These are phyloP conservation scores for Leptodactylus fuscus DNA, from an alignment of 2,113 vertebrate genomes.

Conservation along the genomic window DNA sequence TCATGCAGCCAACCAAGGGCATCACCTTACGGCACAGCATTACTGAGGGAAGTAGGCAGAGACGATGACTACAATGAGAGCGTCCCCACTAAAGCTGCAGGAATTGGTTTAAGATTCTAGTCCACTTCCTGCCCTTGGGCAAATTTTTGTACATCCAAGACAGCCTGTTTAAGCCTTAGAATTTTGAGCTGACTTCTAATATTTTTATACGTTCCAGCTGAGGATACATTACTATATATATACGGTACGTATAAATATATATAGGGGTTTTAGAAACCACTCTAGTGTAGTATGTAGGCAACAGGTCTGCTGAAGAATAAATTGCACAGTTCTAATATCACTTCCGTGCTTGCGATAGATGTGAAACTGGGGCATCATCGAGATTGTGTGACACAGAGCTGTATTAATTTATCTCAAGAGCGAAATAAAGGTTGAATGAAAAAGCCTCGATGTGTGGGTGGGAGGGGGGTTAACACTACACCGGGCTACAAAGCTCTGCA, in stretches of 20 bases:
- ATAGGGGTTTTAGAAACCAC: not conserved
- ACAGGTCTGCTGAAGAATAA: not conserved
- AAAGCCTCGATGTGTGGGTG: constrained; percentile 45
- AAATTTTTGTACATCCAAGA: no score
- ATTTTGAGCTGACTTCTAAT: not conserved
- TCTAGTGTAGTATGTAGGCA: not conserved
- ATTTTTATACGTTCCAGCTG: not conserved
- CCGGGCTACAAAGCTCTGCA: constrained; percentile 21
- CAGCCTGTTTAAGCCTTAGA: not conserved
- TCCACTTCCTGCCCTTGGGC: no score
- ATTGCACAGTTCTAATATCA: not conserved
- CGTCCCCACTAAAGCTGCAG: no score
- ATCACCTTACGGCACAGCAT: no score
- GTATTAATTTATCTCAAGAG: constrained; percentile 40
- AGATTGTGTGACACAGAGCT: constrained; percentile 14
- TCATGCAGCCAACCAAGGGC: no score
- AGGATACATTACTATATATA: not conserved
- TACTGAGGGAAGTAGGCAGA: no score
- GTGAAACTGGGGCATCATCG: constrained; percentile 15
- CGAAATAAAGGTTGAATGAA: constrained; percentile 42
- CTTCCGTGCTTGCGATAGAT: not conserved
- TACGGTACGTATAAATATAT: no score
- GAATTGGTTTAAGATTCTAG: no score
- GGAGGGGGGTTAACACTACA: constrained; percentile 15
- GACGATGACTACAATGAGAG: no score